phyloP scores from a whole-genome alignment of 2,888 invertebrate genomes.

The Chloroclystis v-ata region DNA sequence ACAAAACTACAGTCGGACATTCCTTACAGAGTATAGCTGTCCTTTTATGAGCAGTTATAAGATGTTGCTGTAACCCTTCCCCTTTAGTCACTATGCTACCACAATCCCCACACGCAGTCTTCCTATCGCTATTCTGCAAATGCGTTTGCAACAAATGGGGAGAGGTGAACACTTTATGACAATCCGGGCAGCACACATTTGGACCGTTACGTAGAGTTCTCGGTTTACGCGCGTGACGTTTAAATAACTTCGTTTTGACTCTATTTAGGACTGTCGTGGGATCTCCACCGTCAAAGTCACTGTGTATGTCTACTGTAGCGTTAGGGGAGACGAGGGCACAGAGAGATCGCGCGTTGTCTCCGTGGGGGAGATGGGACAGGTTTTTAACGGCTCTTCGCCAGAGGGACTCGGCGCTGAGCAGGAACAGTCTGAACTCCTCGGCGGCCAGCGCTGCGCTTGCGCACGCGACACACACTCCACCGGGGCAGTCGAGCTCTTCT shows the following conservation, averaged over 20 bases:
- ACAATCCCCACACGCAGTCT: conserved; percentile 57
- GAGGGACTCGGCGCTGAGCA: conserved; percentile 43
- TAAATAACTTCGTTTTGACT: conserved; percentile 35
- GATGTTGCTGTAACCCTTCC: conserved; percentile 48
- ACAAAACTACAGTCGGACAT: conserved; percentile 51
- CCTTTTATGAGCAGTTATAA: conserved; percentile 44
- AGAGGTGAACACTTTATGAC: conserved; percentile 53
- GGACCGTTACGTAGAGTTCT: conserved; percentile 45
- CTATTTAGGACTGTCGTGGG: conserved; percentile 43
- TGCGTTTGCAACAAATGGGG: conserved; percentile 57
- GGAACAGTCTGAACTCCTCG: conserved; percentile 53
- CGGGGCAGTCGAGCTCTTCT: conserved; percentile 50
- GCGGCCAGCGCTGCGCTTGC: conserved; percentile 52
- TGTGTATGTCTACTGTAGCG: conserved; percentile 44
- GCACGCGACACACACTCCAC: conserved; percentile 53
- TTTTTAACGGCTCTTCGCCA: conserved; percentile 51
- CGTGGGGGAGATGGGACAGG: conserved; percentile 29
- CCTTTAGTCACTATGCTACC: conserved; percentile 49
- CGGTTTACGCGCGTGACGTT: conserved; percentile 32
- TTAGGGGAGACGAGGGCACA: conserved; percentile 51
- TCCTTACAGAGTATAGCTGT: conserved; percentile 41
- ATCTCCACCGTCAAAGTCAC: conserved; percentile 45
- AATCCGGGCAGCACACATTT: conserved; percentile 52
- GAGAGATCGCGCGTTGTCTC: conserved; percentile 40
- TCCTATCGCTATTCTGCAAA: conserved; percentile 60